A percentile compares a stretch with the other conserved stretches of the same genome.
These are phyloP conservation scores for Hypotaenidia philippensis DNA, from an alignment of 2,797 vertebrate species.

Conservation along the genomic window DNA sequence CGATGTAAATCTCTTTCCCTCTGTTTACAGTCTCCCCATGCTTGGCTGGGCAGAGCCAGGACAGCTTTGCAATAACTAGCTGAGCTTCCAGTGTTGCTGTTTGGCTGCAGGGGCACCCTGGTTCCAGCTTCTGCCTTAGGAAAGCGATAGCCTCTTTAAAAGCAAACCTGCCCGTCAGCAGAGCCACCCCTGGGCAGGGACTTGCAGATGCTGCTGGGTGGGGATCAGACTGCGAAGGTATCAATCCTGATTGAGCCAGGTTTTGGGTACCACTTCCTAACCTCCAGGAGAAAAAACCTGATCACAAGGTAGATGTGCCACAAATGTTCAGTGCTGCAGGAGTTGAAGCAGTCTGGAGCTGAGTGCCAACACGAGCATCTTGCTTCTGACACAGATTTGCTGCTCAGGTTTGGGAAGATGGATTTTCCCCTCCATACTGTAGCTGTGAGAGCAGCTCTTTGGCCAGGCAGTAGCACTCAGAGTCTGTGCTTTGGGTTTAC, in stretches of 20 bases:
- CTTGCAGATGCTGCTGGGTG: not conserved
- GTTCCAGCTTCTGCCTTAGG: not conserved
- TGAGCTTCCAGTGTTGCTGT: not conserved
- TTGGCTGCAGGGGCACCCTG: not conserved
- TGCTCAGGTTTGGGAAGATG: not conserved
- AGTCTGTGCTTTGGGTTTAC: constrained; percentile 21
- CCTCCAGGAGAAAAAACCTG: not conserved
- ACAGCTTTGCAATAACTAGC: constrained; percentile 23
- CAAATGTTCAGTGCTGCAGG: not conserved
- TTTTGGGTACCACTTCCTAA: not conserved
- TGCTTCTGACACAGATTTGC: not conserved
- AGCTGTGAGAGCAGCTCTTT: not conserved
- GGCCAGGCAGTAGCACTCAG: not conserved
- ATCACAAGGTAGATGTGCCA: not conserved
- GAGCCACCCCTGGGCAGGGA: not conserved
- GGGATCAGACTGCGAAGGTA: not conserved
- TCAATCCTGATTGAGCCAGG: not conserved
- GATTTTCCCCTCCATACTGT: not conserved
- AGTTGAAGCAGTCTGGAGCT: accelerated
- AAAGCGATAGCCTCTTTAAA: not conserved
- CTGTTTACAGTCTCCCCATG: constrained; percentile 3
- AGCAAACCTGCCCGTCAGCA: not conserved
- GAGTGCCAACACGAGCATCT: not conserved
- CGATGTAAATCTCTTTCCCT: not conserved
- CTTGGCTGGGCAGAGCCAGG: not conserved